phyloP scores from a whole-genome alignment of 2,113 vertebrate species.

The Coracopsis vasa region DNA sequence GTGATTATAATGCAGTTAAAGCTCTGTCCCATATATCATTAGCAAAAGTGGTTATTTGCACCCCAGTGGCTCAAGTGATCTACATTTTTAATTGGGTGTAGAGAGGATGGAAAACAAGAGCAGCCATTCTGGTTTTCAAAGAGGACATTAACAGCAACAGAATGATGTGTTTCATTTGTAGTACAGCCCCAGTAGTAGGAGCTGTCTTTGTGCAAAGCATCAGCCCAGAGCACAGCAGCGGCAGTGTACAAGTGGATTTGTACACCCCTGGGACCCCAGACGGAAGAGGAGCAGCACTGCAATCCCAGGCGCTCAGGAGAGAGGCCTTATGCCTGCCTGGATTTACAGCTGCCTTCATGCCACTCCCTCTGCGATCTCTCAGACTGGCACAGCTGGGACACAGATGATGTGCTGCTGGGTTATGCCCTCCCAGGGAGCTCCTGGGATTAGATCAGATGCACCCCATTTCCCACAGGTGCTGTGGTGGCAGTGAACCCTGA shows the following conservation, averaged over 20 bases:
- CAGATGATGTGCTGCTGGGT: fast-evolving
- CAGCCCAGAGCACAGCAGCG: not conserved
- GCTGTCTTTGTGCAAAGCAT: not conserved
- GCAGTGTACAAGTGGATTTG: not conserved
- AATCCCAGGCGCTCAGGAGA: not conserved
- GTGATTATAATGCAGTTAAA: not conserved
- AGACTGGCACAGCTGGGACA: not conserved
- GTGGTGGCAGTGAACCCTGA: not conserved
- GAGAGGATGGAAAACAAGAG: not conserved
- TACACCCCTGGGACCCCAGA: not conserved
- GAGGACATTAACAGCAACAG: not conserved
- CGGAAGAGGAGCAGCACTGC: not conserved
- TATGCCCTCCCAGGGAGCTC: not conserved
- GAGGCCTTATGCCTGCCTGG: not conserved
- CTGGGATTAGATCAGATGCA: not conserved
- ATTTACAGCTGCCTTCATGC: not conserved
- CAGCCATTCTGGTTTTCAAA: not conserved
- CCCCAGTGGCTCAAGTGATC: not conserved
- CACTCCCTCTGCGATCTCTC: not conserved
- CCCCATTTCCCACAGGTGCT: not conserved
- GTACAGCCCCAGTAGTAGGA: not conserved
- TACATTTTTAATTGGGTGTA: not conserved
- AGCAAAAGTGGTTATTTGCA: not conserved
- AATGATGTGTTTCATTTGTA: not conserved
- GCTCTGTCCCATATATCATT: not conserved